These are phyloP conservation scores for Halesus radiatus DNA, from an alignment of 1,140 invertebrate species.

Conservation along the genomic window DNA sequence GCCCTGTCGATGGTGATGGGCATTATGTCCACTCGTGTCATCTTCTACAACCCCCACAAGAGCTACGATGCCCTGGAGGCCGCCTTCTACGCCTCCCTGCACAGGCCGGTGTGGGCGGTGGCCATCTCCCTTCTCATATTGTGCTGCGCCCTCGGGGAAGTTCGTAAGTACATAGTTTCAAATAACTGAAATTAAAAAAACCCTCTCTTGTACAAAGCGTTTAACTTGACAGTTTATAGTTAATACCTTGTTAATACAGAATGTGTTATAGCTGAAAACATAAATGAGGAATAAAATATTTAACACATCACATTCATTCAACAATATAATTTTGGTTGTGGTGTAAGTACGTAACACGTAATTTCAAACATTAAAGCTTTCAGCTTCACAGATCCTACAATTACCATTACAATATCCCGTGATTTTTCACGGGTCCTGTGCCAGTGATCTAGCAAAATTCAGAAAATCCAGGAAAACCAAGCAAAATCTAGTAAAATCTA, in stretches of 20 bases:
- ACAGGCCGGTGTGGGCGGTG: conserved; percentile 10
- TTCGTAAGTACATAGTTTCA: background rate
- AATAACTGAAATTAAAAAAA: background rate
- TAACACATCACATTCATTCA: too few species aligned
- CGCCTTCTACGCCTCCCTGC: conserved; percentile 3
- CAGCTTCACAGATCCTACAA: too few species aligned
- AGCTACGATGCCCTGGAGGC: background rate
- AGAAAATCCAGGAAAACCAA: background rate
- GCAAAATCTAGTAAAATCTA: background rate
- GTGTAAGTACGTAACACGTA: too few species aligned
- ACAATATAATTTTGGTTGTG: too few species aligned
- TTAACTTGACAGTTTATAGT: too few species aligned
- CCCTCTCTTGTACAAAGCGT: background rate
- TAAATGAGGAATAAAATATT: too few species aligned
- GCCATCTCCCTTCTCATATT: background rate
- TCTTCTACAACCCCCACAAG: background rate
- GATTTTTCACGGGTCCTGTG: too few species aligned
- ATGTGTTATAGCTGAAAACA: too few species aligned
- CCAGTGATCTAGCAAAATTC: background rate
- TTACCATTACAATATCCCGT: too few species aligned
- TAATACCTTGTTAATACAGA: too few species aligned
- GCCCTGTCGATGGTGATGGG: conserved; percentile 60
- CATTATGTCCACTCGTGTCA: background rate
- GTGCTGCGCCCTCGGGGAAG: conserved; percentile 7
- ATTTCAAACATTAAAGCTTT: too few species aligned